Percentiles rank a stretch among this genome's conserved stretches.
These are phyloP conservation scores for Psilopogon haemacephalus DNA, from an alignment of 2,113 vertebrate species.

Conservation along the genomic window DNA sequence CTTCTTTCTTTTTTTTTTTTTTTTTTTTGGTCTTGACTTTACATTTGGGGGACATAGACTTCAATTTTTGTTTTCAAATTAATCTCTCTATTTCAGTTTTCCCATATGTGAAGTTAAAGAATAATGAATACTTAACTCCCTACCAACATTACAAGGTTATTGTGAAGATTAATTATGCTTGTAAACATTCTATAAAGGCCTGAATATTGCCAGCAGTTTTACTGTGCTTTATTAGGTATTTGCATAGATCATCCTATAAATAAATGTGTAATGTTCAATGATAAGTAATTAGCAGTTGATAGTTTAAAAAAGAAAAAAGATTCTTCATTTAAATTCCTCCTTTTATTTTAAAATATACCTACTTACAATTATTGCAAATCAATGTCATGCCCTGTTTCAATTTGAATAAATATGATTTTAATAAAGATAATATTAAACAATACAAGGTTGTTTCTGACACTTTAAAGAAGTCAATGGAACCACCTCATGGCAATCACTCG, in stretches of 20 bases:
- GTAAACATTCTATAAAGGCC: slow-evolving; percentile 52
- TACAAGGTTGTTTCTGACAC: background rate
- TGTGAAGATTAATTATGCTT: slow-evolving; percentile 57
- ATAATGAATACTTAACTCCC: slow-evolving; percentile 46
- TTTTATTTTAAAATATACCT: slow-evolving; percentile 31
- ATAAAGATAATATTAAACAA: slow-evolving; percentile 41
- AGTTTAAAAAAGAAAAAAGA: background rate
- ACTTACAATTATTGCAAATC: slow-evolving; percentile 37
- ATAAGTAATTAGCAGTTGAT: slow-evolving; percentile 24
- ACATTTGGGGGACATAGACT: background rate
- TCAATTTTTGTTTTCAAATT: slow-evolving; percentile 40
- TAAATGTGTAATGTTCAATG: background rate
- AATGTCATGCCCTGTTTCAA: slow-evolving; percentile 41
- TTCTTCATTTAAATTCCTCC: slow-evolving; percentile 16
- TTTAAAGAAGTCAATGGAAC: slow-evolving; percentile 7
- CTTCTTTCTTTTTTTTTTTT: background rate
- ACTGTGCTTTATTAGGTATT: slow-evolving; percentile 39
- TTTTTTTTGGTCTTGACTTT: slow-evolving; percentile 19
- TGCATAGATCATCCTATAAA: slow-evolving; percentile 9
- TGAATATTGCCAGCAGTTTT: slow-evolving; percentile 19
- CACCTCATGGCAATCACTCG: background rate
- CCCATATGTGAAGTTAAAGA: slow-evolving; percentile 57
- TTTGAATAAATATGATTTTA: slow-evolving; percentile 54
- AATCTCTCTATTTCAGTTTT: slow-evolving; percentile 34
- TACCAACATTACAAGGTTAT: slow-evolving; percentile 45